Percentiles rank a stretch among this genome's conserved stretches.
These are phyloP conservation scores for Octopus bimaculoides DNA, from an alignment of 1,140 invertebrate genomes.

Conservation along the genomic window DNA sequence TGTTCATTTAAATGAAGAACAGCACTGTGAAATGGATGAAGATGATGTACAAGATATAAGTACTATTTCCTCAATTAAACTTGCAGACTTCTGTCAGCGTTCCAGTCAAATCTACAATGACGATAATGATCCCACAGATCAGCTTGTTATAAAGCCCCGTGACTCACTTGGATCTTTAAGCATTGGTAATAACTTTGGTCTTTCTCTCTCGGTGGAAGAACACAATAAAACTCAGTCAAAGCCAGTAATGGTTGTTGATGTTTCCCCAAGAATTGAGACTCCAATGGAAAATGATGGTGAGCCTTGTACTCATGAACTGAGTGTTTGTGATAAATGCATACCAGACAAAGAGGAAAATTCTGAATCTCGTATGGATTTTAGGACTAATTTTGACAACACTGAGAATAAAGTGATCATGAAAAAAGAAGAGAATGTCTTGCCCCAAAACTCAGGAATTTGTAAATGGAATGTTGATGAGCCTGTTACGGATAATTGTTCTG, in stretches of 20 bases:
- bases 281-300: not conserved
- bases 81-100: constrained; percentile 1
- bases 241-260: not conserved
- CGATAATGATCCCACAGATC: not conserved
- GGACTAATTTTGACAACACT: not conserved
- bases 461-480: constrained; percentile 1
- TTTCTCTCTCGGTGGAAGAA: not conserved
- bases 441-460: not conserved
- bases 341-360: not conserved
- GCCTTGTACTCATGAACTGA: not conserved
- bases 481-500: not conserved
- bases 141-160: not conserved
- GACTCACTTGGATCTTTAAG: not conserved
- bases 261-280: not conserved
- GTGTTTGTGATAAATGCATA: constrained; percentile 9
- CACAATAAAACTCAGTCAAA: not conserved
- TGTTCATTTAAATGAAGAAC: constrained; percentile 7
- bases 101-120: not conserved
- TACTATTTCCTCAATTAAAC: constrained; percentile 6
- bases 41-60: not conserved
- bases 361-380: not conserved
- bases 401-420: constrained; percentile 1
- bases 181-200: constrained; percentile 4
- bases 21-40: constrained; percentile 7
- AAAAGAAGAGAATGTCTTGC: constrained; percentile 2